Conservation (phyloP, 2,113 vertebrate genomes). For the Syngnathus typhle region DNA sequence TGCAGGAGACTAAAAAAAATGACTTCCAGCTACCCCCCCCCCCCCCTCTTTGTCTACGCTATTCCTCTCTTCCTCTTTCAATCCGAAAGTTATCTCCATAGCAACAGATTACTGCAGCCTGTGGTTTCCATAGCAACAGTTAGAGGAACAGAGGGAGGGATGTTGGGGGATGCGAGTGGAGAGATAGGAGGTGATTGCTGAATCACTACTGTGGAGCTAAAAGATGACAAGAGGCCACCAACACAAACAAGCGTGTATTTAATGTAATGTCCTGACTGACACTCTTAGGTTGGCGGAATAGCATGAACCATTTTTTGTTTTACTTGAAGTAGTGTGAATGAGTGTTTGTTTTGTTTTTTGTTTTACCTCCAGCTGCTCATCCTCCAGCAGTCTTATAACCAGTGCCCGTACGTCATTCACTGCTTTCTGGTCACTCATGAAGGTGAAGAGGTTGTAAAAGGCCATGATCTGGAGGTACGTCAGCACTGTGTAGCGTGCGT, state of each 20-base stretch:
- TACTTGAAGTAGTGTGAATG: background rate
- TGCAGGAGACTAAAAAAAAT: slow-evolving; percentile 34
- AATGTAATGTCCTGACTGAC: slow-evolving; percentile 21
- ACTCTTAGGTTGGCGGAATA: background rate
- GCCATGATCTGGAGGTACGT: slow-evolving; percentile 98
- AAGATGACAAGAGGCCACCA: slow-evolving; percentile 41
- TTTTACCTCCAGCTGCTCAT: slow-evolving; percentile 92
- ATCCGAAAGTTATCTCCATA: slow-evolving; percentile 66
- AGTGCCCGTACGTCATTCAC: slow-evolving; percentile 80
- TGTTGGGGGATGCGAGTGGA: slow-evolving; percentile 19
- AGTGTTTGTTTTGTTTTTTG: background rate
- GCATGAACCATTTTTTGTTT: slow-evolving; percentile 1
- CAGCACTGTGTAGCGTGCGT: slow-evolving; percentile 89
- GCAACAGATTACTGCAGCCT: slow-evolving; percentile 75
- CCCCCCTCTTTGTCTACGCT: slow-evolving; percentile 46
- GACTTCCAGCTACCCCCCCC: slow-evolving; percentile 46
- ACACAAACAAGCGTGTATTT: slow-evolving; percentile 38
- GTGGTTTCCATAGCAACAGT: slow-evolving; percentile 71
- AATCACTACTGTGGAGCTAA: slow-evolving; percentile 64
- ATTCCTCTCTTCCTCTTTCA: slow-evolving; percentile 58
- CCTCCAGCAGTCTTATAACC: slow-evolving; percentile 84
- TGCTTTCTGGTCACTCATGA: slow-evolving; percentile 81
- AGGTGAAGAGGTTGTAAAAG: slow-evolving; percentile 98
- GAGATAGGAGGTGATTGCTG: slow-evolving; percentile 57
- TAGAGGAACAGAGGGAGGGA: slow-evolving; percentile 28